Conservation (phyloP, 2,797 vertebrate species). For the Perodicticus potto region DNA sequence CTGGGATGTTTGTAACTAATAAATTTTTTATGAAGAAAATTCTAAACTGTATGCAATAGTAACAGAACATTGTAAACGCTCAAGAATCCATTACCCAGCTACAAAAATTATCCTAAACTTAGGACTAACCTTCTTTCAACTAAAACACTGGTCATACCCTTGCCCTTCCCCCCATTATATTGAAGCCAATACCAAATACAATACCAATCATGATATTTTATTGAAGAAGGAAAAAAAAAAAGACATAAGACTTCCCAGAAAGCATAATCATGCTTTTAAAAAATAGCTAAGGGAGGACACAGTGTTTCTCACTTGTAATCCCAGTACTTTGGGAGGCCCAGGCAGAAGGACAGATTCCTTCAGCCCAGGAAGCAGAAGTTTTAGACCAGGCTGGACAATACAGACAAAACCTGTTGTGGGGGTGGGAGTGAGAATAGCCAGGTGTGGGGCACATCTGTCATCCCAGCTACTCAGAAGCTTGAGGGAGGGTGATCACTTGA, state of each 20-base stretch:
- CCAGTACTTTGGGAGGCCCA: neutral
- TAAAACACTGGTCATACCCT: neutral
- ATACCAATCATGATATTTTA: neutral
- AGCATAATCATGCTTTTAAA: neutral
- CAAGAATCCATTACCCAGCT: neutral
- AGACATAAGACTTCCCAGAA: neutral
- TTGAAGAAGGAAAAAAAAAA: neutral
- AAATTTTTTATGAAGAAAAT: neutral
- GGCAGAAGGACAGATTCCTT: neutral
- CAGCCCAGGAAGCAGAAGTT: neutral
- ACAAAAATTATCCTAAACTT: neutral
- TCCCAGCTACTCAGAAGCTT: neutral
- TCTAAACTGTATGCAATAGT: neutral
- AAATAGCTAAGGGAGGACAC: neutral
- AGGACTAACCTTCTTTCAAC: neutral
- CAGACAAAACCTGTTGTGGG: neutral
- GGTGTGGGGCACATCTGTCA: neutral
- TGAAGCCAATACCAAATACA: neutral
- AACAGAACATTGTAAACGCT: neutral
- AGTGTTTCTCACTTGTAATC: neutral
- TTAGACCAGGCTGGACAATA: neutral
- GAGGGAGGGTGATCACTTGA: neutral
- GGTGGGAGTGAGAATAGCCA: neutral
- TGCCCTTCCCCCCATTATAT: neutral
- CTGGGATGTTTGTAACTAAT: neutral